Evolutionary conservation across 2,888 invertebrate species (phyloP), one percentile per base, ranked within the genome.

Genomic region (Amphipoea oculea): DNA sequence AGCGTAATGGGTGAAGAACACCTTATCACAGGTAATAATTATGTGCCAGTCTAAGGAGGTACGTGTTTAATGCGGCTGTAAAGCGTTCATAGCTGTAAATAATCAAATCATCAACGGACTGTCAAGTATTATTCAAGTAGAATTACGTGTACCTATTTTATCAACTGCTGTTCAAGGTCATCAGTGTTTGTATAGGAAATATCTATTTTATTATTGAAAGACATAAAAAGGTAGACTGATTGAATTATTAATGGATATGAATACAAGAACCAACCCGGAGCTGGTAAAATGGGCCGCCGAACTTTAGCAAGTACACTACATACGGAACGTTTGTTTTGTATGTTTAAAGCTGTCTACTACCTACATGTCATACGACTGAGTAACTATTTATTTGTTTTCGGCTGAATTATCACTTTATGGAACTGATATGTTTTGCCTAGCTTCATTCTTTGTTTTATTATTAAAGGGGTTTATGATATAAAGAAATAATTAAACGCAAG

Each of bases 91-190:
- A 65, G 40, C 83, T 36, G 20, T 78, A 54, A 51, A 66, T 66
- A 76, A 76, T 83, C 54, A 78, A 70, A 71, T 62, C 29, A 42
- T 67, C 20, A 78, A 62, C 81, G 48, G 42, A 51, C 40, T 80
- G 48, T 48, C 63, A 29, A 4, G 29, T 54, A 65, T 73, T n/a
- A 69, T 29, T 60, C 7, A 48, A 51, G 60, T 40, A 77, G 57
- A 80, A 67, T 45, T 57, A 79, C 17, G 40, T 80, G 70, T 17
- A 60, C 29, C 40, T 68, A 80, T 67, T 48, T 68, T 78, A 79
- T 29, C 68, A 80, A 78, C 36, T 45, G 14, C 17, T 36, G 42
- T 63, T 48, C 62, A 78, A 78, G 45, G 54, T n/a, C 36, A 78
- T 17, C 29, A 54, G 57, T 40, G 36, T 51, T 62, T 23, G 48